Evolutionary conservation across 2,888 invertebrate species (phyloP), one percentile per base, ranked within the genome.

Genomic region (Carabus problematicus): DNA sequence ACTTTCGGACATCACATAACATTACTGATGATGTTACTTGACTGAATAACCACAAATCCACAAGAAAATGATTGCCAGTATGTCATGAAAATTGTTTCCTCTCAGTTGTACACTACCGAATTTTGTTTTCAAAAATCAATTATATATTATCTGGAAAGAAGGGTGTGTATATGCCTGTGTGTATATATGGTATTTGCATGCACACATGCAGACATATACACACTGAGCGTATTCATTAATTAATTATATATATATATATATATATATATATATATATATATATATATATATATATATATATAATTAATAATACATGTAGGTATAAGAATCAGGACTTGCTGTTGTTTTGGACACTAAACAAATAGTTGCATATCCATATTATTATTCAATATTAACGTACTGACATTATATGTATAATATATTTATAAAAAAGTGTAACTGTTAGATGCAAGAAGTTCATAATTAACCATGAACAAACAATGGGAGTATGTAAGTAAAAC

Each of bases 31-130:
- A 40, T 67, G 60, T 67, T 67, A 67, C 52, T 60, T 60, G 49
- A 19, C 52, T 52, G 29, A 29, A 66, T 66, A 67, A 67, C 67
- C 67, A 67, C 59, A 67, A 67, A 60, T 67, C 67, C 67, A 45
- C 62, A 69, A 69, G 69, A 61, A 69, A 69, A 69, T 69, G 69
- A 69, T 69, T 69, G 69, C 69, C 69, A 69, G 56, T 55, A 56
- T 69, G 55, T 69, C 67, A 67, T 60, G 47, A 66, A 58, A 66
- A 58, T 64, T 14, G 14, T 52, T 54, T 61, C 16, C 18, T 12
- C 52, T 62, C 55, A 68, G 61, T 69, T 69, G 69, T 69, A 69
- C 69, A 62, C 69, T 69, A 69, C 61, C 55, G 62, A 68, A 61
- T 49, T 66, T 42, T 58, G 40, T 29, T 29, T 2, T 29, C 3